These are phyloP conservation scores for Lasius platythorax DNA, from an alignment of 2,888 invertebrate species.

Conservation along the genomic window DNA sequence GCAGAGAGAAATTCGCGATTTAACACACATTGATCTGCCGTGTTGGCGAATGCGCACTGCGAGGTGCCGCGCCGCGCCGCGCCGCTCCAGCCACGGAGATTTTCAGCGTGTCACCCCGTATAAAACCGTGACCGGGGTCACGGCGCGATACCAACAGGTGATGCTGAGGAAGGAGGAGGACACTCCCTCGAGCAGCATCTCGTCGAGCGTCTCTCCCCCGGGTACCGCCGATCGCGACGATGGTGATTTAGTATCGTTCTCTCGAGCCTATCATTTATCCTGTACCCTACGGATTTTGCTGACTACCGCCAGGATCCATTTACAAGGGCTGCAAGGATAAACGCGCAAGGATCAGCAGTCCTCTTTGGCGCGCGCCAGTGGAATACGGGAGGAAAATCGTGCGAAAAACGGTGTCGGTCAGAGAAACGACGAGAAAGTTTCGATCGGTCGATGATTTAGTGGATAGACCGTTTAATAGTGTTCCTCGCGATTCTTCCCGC, in stretches of 20 bases:
- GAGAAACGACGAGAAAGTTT: constrained; percentile 38
- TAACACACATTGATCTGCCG: constrained; percentile 80
- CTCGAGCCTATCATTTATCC: constrained; percentile 31
- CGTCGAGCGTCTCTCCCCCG: constrained; percentile 70
- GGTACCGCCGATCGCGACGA: constrained; percentile 62
- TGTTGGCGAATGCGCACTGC: constrained; percentile 77
- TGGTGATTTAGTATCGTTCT: constrained; percentile 67
- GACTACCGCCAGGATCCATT: constrained; percentile 26
- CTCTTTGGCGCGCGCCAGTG: not conserved
- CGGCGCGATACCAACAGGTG: constrained; percentile 83
- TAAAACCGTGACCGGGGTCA: constrained; percentile 79
- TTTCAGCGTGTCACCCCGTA: constrained; percentile 70
- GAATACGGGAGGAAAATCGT: constrained; percentile 2
- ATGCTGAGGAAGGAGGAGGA: constrained; percentile 80
- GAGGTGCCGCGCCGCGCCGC: constrained; percentile 24
- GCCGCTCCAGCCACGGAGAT: constrained; percentile 34
- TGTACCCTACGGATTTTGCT: not conserved
- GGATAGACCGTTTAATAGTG: constrained; percentile 33
- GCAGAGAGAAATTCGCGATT: constrained; percentile 71
- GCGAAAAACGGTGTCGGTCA: constrained; percentile 25
- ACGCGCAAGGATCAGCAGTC: not conserved
- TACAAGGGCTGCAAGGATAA: not conserved
- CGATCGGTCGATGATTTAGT: constrained; percentile 65
- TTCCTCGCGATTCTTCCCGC: constrained; percentile 32
- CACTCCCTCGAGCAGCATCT: constrained; percentile 81